phyloP scores from a whole-genome alignment of 2,113 vertebrate species.

The Mustelus asterias region DNA sequence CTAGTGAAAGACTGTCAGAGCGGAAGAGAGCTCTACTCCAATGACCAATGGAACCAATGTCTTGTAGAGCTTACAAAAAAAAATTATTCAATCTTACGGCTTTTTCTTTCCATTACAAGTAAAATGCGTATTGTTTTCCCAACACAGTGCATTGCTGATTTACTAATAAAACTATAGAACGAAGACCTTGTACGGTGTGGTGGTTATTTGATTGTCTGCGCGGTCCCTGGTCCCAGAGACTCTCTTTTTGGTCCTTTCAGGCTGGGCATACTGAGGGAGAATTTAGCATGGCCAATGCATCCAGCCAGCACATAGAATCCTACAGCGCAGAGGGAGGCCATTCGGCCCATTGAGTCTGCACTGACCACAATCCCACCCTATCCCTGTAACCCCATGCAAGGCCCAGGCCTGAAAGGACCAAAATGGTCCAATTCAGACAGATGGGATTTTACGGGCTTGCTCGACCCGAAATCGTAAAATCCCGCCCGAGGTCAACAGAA shows the following conservation, averaged over 20 bases:
- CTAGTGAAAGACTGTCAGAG: constrained; percentile 34
- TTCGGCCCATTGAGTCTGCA: too few relatives aligned
- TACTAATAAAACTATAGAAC: constrained; percentile 37
- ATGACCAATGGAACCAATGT: constrained; percentile 23
- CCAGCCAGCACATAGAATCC: too few relatives aligned
- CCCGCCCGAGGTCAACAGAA: too few relatives aligned
- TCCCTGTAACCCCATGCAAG: too few relatives aligned
- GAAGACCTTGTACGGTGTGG: not conserved
- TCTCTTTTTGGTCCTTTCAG: too few relatives aligned
- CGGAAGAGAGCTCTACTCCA: constrained; percentile 5
- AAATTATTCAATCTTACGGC: constrained; percentile 27
- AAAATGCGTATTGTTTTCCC: constrained; percentile 32
- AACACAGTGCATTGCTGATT: constrained; percentile 36
- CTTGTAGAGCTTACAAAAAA: constrained; percentile 31
- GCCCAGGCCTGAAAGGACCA: not conserved
- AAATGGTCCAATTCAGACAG: not conserved
- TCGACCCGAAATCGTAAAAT: too few relatives aligned
- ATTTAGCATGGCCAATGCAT: too few relatives aligned
- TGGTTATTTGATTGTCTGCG: not conserved
- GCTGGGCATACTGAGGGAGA: too few relatives aligned
- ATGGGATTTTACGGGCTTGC: not conserved
- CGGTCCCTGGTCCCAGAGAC: not conserved
- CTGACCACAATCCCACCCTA: too few relatives aligned
- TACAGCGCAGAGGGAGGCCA: too few relatives aligned
- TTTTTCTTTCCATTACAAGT: constrained; percentile 6